These are phyloP conservation scores for Myotis findleyi DNA, from an alignment of 2,797 vertebrate genomes.

Conservation along the genomic window DNA sequence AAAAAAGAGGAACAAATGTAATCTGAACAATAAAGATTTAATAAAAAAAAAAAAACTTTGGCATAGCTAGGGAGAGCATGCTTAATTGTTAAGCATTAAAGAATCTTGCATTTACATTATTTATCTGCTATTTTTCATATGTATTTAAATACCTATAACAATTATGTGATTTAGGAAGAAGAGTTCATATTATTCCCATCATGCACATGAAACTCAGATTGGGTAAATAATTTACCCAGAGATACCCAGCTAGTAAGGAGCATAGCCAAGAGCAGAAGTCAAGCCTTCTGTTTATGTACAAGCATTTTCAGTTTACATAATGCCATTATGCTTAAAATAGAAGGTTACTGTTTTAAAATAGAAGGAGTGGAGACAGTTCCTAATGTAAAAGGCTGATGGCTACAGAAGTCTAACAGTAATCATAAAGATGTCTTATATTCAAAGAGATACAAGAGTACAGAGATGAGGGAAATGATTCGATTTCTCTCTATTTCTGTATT, in stretches of 20 bases:
- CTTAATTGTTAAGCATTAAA: background rate
- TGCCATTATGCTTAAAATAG: background rate
- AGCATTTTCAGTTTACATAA: background rate
- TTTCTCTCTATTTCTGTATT: background rate
- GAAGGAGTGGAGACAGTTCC: background rate
- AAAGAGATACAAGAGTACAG: background rate
- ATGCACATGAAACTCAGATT: background rate
- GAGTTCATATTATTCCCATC: background rate
- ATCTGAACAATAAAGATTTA: no score
- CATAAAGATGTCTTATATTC: background rate
- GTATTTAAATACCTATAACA: background rate
- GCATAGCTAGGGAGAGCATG: background rate
- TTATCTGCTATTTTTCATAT: background rate
- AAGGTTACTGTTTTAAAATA: constrained; percentile 6
- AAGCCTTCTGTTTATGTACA: background rate
- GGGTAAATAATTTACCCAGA: background rate
- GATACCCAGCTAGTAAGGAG: background rate
- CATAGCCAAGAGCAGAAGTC: background rate
- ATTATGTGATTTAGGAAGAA: background rate
- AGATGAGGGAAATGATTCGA: background rate
- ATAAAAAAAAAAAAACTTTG: background rate
- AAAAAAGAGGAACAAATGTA: no score
- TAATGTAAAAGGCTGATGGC: background rate
- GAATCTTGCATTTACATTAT: background rate
- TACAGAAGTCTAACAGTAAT: background rate